A percentile compares a stretch with the other conserved stretches of the same genome.
Conservation (phyloP, 2,797 vertebrate genomes). For the Falco novaeseelandiae region DNA sequence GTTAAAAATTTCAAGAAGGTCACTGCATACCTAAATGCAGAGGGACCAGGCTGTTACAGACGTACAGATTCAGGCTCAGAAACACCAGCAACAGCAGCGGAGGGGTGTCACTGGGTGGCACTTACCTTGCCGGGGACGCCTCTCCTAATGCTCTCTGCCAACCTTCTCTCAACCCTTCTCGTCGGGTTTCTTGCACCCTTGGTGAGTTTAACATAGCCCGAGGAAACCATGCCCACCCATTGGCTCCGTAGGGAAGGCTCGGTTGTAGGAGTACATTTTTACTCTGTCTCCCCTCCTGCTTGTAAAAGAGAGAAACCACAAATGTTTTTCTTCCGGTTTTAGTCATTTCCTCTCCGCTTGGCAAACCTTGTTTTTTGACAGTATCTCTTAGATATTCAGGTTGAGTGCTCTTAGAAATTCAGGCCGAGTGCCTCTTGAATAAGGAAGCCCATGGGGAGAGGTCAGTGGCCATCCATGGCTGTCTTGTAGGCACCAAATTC, state of each 20-base stretch:
- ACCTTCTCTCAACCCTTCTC: neutral
- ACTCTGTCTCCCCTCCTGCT: neutral
- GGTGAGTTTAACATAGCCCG: rapidly evolving
- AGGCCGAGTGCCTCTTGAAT: neutral
- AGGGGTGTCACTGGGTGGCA: rapidly evolving
- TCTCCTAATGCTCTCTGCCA: neutral
- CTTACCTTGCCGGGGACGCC: neutral
- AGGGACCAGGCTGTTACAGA: neutral
- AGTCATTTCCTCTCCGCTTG: slow-evolving; percentile 43
- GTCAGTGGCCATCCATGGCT: neutral
- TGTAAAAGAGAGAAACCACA: slow-evolving; percentile 50
- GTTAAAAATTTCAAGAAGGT: neutral
- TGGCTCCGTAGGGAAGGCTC: neutral
- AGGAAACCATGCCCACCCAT: neutral
- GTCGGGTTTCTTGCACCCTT: rapidly evolving
- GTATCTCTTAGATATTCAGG: neutral
- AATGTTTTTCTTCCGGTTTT: slow-evolving; percentile 67
- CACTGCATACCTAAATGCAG: rapidly evolving
- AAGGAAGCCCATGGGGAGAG: neutral
- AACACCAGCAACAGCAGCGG: rapidly evolving
- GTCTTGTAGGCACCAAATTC: neutral
- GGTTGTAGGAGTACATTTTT: neutral
- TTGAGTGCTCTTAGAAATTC: too few species aligned
- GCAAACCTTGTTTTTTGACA: neutral
- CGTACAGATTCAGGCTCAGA: neutral